Percentiles rank a stretch among this genome's conserved stretches.
Conservation (phyloP, 1,140 invertebrate genomes). For the Onthophagus taurus region DNA sequence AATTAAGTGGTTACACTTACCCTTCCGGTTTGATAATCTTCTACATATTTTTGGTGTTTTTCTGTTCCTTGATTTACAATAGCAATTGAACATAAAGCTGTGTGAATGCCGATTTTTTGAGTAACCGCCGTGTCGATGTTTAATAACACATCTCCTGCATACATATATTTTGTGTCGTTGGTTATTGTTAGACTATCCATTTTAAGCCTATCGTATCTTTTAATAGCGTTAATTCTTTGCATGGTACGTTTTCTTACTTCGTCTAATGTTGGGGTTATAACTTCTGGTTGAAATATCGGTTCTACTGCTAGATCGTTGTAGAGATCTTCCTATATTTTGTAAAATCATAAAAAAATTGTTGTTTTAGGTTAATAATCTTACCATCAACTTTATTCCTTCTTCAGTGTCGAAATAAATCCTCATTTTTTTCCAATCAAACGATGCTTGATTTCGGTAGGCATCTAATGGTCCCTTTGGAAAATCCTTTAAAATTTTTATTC, state of each 20-base stretch:
- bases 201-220: too few relatives aligned
- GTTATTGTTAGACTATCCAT: too few relatives aligned
- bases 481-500: too few relatives aligned
- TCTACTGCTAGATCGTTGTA: conserved; percentile 19
- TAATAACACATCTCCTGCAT: too few relatives aligned
- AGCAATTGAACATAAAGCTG: conserved; percentile 50
- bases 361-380: conserved; percentile 31
- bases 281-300: conserved; percentile 12
- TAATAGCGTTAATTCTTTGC: too few relatives aligned
- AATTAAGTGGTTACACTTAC: conserved; percentile 40
- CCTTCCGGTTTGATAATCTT: conserved; percentile 55
- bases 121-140: too few relatives aligned
- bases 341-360: conserved; percentile 10
- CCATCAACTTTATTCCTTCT: conserved; percentile 59
- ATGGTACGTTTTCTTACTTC: conserved; percentile 52
- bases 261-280: conserved; percentile 40
- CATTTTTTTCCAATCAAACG: conserved; percentile 73
- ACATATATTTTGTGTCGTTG: too few relatives aligned
- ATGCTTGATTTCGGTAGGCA: conserved; percentile 58
- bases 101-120: conserved; percentile 21
- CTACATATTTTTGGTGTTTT: conserved; percentile 58
- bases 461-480: conserved; percentile 60
- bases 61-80: conserved; percentile 66
- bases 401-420: conserved; percentile 62
- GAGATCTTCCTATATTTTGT: conserved; percentile 23